These are phyloP conservation scores for Chironomus striatipennis DNA, from an alignment of 1,140 invertebrate species.

Conservation along the genomic window DNA sequence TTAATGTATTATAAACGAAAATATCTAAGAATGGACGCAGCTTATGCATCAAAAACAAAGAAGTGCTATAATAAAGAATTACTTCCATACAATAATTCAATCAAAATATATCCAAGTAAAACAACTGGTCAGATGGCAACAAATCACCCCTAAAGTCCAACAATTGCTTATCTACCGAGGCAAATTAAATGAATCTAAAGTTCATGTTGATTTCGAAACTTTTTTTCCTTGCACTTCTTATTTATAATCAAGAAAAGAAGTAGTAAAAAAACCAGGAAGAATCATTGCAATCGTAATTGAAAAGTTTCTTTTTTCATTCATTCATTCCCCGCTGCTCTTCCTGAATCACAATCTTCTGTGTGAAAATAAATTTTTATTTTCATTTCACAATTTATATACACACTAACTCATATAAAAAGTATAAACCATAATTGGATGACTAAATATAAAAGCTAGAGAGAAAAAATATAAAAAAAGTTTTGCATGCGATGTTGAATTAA, in stretches of 20 bases:
- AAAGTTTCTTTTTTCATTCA: not conserved
- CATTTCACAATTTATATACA: not conserved
- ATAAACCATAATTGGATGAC: not conserved
- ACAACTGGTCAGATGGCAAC: too few species aligned
- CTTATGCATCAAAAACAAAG: not conserved
- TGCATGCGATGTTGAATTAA: not conserved
- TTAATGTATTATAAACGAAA: not conserved
- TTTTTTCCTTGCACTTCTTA: not conserved
- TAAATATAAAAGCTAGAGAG: not conserved
- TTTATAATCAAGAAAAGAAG: not conserved
- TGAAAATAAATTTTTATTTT: not conserved
- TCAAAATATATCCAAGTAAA: too few species aligned
- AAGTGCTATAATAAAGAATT: too few species aligned
- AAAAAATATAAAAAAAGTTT: not conserved
- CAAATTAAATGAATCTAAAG: too few species aligned
- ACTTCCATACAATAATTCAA: too few species aligned
- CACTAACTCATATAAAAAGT: not conserved
- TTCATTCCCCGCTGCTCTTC: not conserved
- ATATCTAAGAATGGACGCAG: not conserved
- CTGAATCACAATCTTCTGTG: too few species aligned
- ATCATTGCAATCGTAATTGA: not conserved
- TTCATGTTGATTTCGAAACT: too few species aligned
- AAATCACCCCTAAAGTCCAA: too few species aligned
- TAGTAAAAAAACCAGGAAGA: not conserved
- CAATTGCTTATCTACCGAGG: too few species aligned